These are phyloP conservation scores for Acronicta leporina DNA, from an alignment of 2,888 invertebrate genomes.

Conservation along the genomic window DNA sequence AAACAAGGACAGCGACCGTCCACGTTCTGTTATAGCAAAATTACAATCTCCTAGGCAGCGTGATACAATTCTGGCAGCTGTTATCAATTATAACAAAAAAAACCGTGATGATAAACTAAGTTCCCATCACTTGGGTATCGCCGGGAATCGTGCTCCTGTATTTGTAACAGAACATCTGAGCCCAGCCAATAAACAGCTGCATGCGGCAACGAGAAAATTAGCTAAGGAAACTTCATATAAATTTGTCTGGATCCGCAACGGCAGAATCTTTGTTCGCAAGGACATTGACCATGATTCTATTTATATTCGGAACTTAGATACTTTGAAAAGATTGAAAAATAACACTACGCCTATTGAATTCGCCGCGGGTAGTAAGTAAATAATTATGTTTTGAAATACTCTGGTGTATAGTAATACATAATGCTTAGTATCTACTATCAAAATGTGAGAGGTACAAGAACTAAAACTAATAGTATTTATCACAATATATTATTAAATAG, in stretches of 20 bases:
- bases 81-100: slow-evolving; percentile 6
- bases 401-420: not conserved
- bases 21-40: slow-evolving; percentile 2
- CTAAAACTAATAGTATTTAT: slow-evolving; percentile 5
- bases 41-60: slow-evolving; percentile 1
- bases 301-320: not conserved
- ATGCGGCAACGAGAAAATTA: slow-evolving; percentile 3
- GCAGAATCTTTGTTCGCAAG: not conserved
- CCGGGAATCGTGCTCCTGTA: not conserved
- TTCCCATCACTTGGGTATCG: not conserved
- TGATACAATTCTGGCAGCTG: slow-evolving; percentile 9
- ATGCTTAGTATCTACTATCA: too few relatives aligned
- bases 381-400: not conserved
- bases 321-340: not conserved
- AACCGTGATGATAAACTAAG: slow-evolving; percentile 7
- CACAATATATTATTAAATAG: not conserved
- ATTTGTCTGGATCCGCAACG: too few relatives aligned
- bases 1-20: not conserved
- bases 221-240: not conserved
- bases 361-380: not conserved
- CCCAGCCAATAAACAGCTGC: not conserved
- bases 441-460: slow-evolving; percentile 4
- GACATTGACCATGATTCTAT: slow-evolving; percentile 1
- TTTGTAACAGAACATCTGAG: slow-evolving; percentile 1
- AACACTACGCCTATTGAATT: not conserved